Evolutionary conservation across 2,113 vertebrate species (phyloP).

Genomic region (Triplophysa rosa): DNA sequence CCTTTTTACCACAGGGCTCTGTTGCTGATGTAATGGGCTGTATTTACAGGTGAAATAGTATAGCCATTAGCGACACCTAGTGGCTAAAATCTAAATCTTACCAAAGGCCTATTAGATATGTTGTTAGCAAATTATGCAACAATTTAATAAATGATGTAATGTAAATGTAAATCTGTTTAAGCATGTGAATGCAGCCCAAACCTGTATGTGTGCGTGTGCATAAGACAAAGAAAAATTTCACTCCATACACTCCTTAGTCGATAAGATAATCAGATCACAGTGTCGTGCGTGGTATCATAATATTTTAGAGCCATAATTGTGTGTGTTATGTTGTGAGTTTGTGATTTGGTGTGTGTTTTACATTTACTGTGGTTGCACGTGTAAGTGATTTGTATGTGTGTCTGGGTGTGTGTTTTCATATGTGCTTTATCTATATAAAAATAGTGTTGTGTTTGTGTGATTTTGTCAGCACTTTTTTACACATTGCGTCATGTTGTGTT

Average conservation of each 20-base stretch:
- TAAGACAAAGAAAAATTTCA: neutral
- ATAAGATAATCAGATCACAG: neutral
- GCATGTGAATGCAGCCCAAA: constrained; percentile 35
- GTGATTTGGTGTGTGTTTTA: constrained; percentile 47
- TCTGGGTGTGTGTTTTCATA: constrained; percentile 10
- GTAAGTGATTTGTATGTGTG: constrained; percentile 21
- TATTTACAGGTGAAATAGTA: neutral
- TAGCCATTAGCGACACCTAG: neutral
- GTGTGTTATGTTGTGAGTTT: constrained; percentile 22
- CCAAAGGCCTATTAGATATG: neutral
- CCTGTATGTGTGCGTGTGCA: constrained; percentile 3
- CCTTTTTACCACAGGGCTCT: constrained; percentile 26
- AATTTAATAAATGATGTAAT: too few species aligned
- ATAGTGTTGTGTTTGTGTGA: neutral
- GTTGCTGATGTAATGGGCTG: constrained; percentile 22
- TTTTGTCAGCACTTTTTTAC: neutral
- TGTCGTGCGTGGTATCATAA: neutral
- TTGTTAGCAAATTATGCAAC: too few species aligned
- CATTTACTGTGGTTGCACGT: constrained; percentile 44
- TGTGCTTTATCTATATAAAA: constrained; percentile 1
- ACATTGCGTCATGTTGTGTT: constrained; percentile 2
- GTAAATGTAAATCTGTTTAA: too few species aligned
- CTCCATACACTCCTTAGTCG: neutral
- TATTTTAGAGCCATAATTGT: neutral
- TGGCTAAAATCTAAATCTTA: neutral